Evolutionary conservation across 1,140 invertebrate genomes (phyloP).

Genomic region (Hyposmocoma kahamanoa): DNA sequence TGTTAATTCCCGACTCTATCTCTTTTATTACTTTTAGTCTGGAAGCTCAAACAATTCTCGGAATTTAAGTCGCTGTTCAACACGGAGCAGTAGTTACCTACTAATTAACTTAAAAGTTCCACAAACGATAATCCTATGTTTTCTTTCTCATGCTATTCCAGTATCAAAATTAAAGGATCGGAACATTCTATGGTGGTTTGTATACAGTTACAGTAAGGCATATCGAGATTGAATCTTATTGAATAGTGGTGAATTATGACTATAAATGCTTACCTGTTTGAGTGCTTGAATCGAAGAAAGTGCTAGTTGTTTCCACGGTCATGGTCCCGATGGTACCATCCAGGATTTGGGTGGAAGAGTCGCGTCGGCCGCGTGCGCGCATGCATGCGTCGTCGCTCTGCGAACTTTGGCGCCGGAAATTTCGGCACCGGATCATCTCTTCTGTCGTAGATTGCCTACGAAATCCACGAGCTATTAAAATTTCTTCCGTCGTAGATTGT

Average conservation of each 20-base stretch:
- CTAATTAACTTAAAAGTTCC: too few relatives aligned
- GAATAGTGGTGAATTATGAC: too few relatives aligned
- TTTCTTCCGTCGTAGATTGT: slow-evolving; percentile 94
- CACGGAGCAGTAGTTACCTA: too few relatives aligned
- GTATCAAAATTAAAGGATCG: too few relatives aligned
- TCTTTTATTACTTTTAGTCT: too few relatives aligned
- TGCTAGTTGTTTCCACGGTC: slow-evolving; percentile 93
- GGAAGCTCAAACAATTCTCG: too few relatives aligned
- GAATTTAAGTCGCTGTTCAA: too few relatives aligned
- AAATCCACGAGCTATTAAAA: slow-evolving; percentile 91
- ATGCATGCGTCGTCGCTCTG: slow-evolving; percentile 85
- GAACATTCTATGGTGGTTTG: too few relatives aligned
- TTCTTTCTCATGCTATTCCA: too few relatives aligned
- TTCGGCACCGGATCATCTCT: slow-evolving; percentile 92
- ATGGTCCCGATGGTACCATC: slow-evolving; percentile 94
- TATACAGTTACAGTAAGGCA: too few relatives aligned
- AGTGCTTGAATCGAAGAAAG: slow-evolving; percentile 93
- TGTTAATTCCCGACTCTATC: not conserved
- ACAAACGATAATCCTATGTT: too few relatives aligned
- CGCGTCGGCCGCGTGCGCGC: slow-evolving; percentile 84
- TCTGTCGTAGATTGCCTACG: slow-evolving; percentile 92
- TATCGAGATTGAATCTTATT: too few relatives aligned
- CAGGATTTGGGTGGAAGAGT: slow-evolving; percentile 91
- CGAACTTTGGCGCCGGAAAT: slow-evolving; percentile 87
- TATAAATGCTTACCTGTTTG: slow-evolving; percentile 92